phyloP scores from a whole-genome alignment of 2,888 invertebrate genomes.

The Pseudococcus longispinus region DNA sequence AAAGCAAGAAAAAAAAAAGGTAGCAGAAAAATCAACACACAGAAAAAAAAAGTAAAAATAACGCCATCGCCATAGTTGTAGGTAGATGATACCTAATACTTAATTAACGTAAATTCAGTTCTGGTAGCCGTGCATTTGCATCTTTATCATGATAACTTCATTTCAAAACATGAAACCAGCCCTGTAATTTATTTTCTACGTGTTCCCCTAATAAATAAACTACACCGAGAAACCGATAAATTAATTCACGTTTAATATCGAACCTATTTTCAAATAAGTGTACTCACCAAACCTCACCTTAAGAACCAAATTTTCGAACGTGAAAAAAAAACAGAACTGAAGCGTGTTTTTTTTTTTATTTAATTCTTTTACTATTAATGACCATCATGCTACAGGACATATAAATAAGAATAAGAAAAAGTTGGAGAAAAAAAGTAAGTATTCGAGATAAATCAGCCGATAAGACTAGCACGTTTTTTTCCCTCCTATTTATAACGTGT shows the following conservation, averaged over 20 bases:
- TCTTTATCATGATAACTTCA: constrained; percentile 57
- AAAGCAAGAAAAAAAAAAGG: constrained; percentile 4
- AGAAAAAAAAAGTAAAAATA: constrained; percentile 41
- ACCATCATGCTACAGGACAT: constrained; percentile 30
- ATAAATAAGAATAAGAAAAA: constrained; percentile 33
- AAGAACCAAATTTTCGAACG: constrained; percentile 27
- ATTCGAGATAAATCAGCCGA: constrained; percentile 43
- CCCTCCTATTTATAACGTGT: constrained; percentile 38
- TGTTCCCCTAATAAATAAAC: constrained; percentile 54
- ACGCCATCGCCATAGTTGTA: constrained; percentile 45
- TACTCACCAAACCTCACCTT: constrained; percentile 33
- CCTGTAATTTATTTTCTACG: constrained; percentile 55
- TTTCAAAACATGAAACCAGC: constrained; percentile 55
- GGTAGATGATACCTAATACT: constrained; percentile 56
- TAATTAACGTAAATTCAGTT: constrained; percentile 56
- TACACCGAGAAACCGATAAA: constrained; percentile 51
- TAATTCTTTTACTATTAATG: constrained; percentile 28
- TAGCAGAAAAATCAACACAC: constrained; percentile 25
- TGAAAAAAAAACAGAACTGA: neutral
- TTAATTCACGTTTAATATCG: constrained; percentile 57
- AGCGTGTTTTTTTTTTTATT: constrained; percentile 22
- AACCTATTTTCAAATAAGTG: constrained; percentile 46
- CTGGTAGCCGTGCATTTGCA: constrained; percentile 55
- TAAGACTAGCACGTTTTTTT: constrained; percentile 33
- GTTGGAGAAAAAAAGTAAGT: neutral